Conservation (phyloP, 2,113 vertebrate genomes). For the Alaudala cheleensis region DNA sequence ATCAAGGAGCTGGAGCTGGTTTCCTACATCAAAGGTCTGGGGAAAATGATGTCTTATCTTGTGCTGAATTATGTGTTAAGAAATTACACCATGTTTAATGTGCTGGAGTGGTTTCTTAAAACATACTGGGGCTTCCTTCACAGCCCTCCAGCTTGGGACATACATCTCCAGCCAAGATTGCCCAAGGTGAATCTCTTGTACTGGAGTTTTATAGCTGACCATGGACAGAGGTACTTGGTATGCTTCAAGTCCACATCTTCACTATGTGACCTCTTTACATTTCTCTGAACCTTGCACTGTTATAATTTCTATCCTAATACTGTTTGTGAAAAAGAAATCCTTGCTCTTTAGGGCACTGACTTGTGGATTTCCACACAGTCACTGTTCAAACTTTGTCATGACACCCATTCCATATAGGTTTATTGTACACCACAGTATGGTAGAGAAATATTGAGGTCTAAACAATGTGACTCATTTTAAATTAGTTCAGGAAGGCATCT, state of each 20-base stretch:
- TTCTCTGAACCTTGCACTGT: not conserved
- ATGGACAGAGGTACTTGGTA: not conserved
- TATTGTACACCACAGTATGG: not conserved
- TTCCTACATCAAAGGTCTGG: not conserved
- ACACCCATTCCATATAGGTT: not conserved
- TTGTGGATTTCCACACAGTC: not conserved
- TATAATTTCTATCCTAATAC: not conserved
- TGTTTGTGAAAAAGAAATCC: not conserved
- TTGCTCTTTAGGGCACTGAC: not conserved
- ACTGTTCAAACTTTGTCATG: not conserved
- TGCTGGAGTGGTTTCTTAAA: not conserved
- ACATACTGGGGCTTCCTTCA: not conserved
- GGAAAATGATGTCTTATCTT: not conserved
- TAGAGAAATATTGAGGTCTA: not conserved
- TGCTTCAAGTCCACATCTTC: not conserved
- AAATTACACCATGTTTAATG: not conserved
- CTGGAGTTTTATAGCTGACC: not conserved
- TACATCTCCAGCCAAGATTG: not conserved
- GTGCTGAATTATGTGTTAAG: not conserved
- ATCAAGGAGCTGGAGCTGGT: not conserved
- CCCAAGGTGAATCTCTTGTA: not conserved
- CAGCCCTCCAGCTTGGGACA: not conserved
- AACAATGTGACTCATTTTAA: not conserved
- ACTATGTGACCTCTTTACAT: not conserved
- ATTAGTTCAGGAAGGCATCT: not conserved